These are phyloP conservation scores for Akabosia matsudoensis DNA, from an alignment of 1,140 invertebrate species.

Conservation along the genomic window DNA sequence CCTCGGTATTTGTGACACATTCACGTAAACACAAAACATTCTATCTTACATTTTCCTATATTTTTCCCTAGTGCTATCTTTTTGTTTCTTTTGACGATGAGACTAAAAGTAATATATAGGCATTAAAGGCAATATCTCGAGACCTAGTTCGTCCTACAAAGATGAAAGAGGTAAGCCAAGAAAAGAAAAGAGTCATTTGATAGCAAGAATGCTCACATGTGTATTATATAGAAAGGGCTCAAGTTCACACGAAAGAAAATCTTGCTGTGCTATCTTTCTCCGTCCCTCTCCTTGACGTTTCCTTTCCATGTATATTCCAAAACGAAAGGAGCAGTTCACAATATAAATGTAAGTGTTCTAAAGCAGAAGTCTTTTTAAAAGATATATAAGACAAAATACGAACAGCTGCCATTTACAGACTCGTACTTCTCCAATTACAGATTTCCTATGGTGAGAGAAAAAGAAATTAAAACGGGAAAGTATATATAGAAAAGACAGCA, in stretches of 20 bases:
- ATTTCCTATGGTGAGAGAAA: conserved; percentile 39
- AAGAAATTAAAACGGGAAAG: too few relatives aligned
- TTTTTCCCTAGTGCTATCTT: not conserved
- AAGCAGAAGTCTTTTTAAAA: not conserved
- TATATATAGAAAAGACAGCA: not conserved
- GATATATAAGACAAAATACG: conserved; percentile 2
- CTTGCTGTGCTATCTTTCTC: not conserved
- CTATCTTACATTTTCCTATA: not conserved
- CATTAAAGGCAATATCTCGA: not conserved
- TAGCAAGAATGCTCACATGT: conserved; percentile 2
- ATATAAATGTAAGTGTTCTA: conserved; percentile 10
- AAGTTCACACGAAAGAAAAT: conserved; percentile 1
- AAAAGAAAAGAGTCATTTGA: conserved; percentile 2
- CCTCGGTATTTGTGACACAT: conserved; percentile 4
- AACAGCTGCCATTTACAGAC: conserved; percentile 38
- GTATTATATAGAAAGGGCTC: conserved; percentile 11
- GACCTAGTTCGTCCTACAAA: not conserved
- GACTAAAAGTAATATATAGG: not conserved
- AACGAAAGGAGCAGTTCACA: not conserved
- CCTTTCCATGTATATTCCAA: conserved; percentile 9
- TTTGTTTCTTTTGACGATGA: not conserved
- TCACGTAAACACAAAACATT: not conserved
- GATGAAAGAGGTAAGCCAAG: not conserved
- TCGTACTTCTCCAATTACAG: conserved; percentile 42
- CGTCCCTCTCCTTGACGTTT: not conserved